Conservation (phyloP, 2,113 vertebrate genomes). For the Caretta caretta region DNA sequence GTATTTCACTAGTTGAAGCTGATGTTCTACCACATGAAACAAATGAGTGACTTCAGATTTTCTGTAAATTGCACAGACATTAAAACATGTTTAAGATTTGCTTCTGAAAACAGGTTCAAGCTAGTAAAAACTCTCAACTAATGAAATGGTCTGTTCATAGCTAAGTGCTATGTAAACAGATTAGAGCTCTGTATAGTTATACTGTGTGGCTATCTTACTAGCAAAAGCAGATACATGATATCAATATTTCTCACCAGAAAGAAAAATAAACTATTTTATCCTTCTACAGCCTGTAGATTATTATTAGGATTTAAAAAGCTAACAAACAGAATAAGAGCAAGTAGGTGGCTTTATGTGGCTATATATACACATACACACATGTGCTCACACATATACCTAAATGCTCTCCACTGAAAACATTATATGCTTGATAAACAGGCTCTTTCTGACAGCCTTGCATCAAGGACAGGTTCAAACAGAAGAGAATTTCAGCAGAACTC, state of each 20-base stretch:
- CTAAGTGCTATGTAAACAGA: not conserved
- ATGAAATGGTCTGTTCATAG: not conserved
- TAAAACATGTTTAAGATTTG: not conserved
- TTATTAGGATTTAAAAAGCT: not conserved
- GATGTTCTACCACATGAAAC: not conserved
- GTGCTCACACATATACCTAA: not conserved
- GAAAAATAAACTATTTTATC: not conserved
- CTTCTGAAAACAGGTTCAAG: not conserved
- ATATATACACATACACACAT: not conserved
- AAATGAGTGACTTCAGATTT: not conserved
- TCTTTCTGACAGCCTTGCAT: slow-evolving; percentile 51
- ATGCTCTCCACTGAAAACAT: slow-evolving; percentile 46
- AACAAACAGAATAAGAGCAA: not conserved
- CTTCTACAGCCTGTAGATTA: not conserved
- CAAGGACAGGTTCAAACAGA: slow-evolving; percentile 64
- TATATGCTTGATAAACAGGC: slow-evolving; percentile 40
- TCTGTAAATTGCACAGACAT: not conserved
- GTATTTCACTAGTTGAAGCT: not conserved
- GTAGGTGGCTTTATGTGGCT: not conserved
- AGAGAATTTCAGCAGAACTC: slow-evolving; percentile 59
- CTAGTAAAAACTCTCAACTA: not conserved
- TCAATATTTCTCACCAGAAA: not conserved
- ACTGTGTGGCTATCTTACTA: not conserved
- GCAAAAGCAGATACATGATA: not conserved
- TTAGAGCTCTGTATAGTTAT: not conserved